Percentiles rank a stretch among this genome's conserved stretches.
phyloP scores from a whole-genome alignment of 2,888 invertebrate genomes.

The Thelaira solivaga region DNA sequence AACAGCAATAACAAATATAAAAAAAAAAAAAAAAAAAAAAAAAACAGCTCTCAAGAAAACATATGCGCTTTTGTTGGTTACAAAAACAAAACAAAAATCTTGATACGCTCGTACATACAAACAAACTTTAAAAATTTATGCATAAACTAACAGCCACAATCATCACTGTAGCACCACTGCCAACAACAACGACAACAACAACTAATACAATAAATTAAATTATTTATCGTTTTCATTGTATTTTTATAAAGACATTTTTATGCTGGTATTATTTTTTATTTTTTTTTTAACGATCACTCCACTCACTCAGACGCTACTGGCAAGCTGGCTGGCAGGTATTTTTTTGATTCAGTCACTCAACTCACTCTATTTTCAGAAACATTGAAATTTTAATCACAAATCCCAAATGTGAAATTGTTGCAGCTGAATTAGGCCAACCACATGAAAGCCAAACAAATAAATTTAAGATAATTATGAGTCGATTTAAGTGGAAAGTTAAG shows the following conservation, averaged over 20 bases:
- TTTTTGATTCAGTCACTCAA: not conserved
- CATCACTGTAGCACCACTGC: not conserved
- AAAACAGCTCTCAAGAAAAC: slow-evolving; percentile 33
- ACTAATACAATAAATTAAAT: slow-evolving; percentile 46
- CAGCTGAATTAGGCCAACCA: too few species aligned
- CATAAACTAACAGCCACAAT: slow-evolving; percentile 35
- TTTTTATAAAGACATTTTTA: not conserved
- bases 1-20: slow-evolving; percentile 8
- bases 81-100: slow-evolving; percentile 45
- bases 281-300: too few species aligned
- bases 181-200: slow-evolving; percentile 14
- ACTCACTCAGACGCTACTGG: not conserved
- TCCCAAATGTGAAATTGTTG: too few species aligned
- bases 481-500: too few species aligned
- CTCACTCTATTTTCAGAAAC: not conserved
- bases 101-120: slow-evolving; percentile 35
- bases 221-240: too few species aligned
- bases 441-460: too few species aligned
- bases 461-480: too few species aligned
- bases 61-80: slow-evolving; percentile 45
- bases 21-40: not conserved
- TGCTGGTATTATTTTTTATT: not conserved
- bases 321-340: not conserved
- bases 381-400: not conserved
- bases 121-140: slow-evolving; percentile 13